Percentiles rank a stretch among this genome's conserved stretches.
Conservation (phyloP, 2,888 invertebrate genomes). For the Caenorhabditis auriculariae region DNA sequence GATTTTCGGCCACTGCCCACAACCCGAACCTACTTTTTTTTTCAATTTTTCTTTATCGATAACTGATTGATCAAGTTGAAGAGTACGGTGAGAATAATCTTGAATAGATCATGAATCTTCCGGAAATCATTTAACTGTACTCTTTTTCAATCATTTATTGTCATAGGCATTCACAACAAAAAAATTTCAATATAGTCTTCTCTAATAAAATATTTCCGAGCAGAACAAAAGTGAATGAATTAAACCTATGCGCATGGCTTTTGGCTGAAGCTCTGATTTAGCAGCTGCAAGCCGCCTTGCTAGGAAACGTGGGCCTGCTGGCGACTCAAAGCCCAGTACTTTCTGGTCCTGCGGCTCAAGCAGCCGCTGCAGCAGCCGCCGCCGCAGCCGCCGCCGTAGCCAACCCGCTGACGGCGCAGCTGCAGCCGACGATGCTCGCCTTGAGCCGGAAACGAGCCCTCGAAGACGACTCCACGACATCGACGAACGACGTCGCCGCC, state of each 20-base stretch:
- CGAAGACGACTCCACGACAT: slow-evolving; percentile 22
- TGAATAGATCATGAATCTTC: too few species aligned
- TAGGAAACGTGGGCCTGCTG: slow-evolving; percentile 29
- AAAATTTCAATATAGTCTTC: too few species aligned
- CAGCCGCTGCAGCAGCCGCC: slow-evolving; percentile 17
- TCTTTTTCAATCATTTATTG: too few species aligned
- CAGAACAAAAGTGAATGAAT: too few species aligned
- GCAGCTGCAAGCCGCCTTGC: slow-evolving; percentile 50
- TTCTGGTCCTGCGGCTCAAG: slow-evolving; percentile 19
- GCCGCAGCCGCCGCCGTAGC: slow-evolving; percentile 16
- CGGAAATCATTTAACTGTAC: too few species aligned
- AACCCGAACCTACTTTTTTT: too few species aligned
- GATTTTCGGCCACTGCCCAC: too few species aligned
- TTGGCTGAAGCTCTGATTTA: slow-evolving; percentile 50
- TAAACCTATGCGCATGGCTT: slow-evolving; percentile 37
- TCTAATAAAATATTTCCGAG: too few species aligned
- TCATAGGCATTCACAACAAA: too few species aligned
- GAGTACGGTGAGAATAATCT: too few species aligned
- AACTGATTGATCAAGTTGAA: too few species aligned
- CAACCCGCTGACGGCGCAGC: slow-evolving; percentile 4
- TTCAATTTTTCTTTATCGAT: too few species aligned
- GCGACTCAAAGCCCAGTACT: slow-evolving; percentile 6
- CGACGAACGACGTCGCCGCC: slow-evolving; percentile 9
- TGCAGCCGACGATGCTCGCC: slow-evolving; percentile 15
- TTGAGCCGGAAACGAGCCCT: slow-evolving; percentile 22